Base-by-base conservation (phyloP, 1,140 invertebrate species). In the Papilio xuthus region DNA sequence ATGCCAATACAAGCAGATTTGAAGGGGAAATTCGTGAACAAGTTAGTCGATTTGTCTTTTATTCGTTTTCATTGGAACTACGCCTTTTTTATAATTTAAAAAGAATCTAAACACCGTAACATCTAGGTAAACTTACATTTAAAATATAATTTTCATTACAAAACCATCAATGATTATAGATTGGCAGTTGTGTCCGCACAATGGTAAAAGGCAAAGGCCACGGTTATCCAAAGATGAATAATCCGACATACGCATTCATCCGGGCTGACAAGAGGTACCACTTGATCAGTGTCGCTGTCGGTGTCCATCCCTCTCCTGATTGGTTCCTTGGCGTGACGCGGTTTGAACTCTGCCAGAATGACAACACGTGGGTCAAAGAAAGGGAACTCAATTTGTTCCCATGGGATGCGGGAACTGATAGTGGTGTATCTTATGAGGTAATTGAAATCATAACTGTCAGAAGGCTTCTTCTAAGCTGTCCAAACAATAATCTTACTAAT, bases 161-260 rank as follows among this genome's bases (percentile, higher is more conserved):
- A 20, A 18, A 18, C 18, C 0, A 50, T 3, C 12, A 26, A 63
- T 63, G 23, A 3, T 71, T 83, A 70, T 41, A 93, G 92, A 88
- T 93, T 44, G 89, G 91, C 10, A 84, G 87, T 75, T 90, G 90
- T 37, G 85, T 92, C 6, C 86, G 91, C 9, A 93, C 92, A 18
- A 60, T 93, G n/a, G 89, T 93, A 37, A 93, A 92, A 81, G 91
- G 90, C 1, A 92, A 92, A 82, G 91, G 91, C 1, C 90, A 92
- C 41, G 86, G 90, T 7, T 90, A 92, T 47, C 86, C 81, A 0
- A 91, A 90, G 76, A 92, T 92, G 92, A 83, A 72, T 26, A 83
- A 83, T 32, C 89, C 92, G 1, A 88, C 90, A 0, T 91, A 89
- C 37, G 84, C 91, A 1, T 88, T 91, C 81, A 90, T 92, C 75